A percentile compares a stretch with the other conserved stretches of the same genome.
phyloP scores from a whole-genome alignment of 2,888 invertebrate species.

The Pterostichus madidus region DNA sequence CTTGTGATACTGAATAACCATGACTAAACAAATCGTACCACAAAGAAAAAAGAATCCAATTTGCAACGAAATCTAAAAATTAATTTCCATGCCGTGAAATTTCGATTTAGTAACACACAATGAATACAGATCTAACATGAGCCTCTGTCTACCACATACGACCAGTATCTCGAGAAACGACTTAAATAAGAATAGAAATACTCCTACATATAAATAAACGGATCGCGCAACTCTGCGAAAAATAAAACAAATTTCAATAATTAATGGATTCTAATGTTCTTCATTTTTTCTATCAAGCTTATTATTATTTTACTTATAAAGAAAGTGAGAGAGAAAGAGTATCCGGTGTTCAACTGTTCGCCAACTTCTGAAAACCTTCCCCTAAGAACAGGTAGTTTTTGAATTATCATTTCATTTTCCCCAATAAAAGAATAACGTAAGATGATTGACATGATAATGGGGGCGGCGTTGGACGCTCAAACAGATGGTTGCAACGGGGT shows the following conservation, averaged over 20 bases:
- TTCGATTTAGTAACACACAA: constrained; percentile 61
- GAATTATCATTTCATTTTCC: constrained; percentile 65
- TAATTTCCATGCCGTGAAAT: constrained; percentile 61
- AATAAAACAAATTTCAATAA: not conserved
- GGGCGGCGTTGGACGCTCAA: constrained; percentile 54
- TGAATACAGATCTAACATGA: constrained; percentile 44
- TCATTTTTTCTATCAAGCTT: not conserved
- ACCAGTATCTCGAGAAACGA: constrained; percentile 25
- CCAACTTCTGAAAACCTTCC: constrained; percentile 48
- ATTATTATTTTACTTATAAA: constrained; percentile 18
- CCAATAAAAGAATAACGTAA: constrained; percentile 55
- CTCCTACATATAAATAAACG: not conserved
- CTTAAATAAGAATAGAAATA: not conserved
- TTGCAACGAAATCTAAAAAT: constrained; percentile 64
- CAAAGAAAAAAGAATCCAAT: constrained; percentile 60
- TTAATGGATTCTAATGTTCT: not conserved
- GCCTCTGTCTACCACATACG: not conserved
- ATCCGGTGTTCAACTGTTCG: constrained; percentile 33
- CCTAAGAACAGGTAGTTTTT: constrained; percentile 62
- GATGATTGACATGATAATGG: constrained; percentile 64
- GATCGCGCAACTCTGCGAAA: not conserved
- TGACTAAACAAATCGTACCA: constrained; percentile 59
- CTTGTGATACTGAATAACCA: constrained; percentile 55
- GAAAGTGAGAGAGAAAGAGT: constrained; percentile 13
- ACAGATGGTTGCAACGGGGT: constrained; percentile 8